Percentiles rank a stretch among this genome's conserved stretches.
phyloP scores from a whole-genome alignment of 2,888 invertebrate species.

The Scaeva pyrastri region DNA sequence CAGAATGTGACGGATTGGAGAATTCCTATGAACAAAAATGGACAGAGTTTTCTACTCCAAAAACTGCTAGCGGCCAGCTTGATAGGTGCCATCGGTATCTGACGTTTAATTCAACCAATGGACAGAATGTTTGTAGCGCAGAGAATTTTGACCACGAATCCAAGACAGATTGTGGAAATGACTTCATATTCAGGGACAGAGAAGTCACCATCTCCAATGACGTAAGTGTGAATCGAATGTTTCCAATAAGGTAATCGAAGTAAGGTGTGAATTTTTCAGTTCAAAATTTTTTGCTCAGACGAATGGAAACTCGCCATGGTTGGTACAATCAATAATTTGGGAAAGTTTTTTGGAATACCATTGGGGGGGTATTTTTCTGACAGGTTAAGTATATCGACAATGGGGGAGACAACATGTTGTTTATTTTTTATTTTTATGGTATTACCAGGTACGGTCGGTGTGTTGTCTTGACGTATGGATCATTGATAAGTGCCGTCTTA shows the following conservation, averaged over 20 bases:
- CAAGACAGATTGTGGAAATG: conserved; percentile 78
- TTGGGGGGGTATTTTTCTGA: conserved; percentile 88
- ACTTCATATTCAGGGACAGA: conserved; percentile 80
- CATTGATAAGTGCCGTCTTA: conserved; percentile 86
- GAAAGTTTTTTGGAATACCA: conserved; percentile 90
- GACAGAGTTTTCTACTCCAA: conserved; percentile 84
- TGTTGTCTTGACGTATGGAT: conserved; percentile 85
- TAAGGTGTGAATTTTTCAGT: conserved; percentile 74
- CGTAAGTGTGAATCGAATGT: conserved; percentile 74
- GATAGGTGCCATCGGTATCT: conserved; percentile 79
- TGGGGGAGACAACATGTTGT: too few species aligned
- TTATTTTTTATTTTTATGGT: too few species aligned
- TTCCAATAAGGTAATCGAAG: not conserved
- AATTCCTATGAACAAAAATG: conserved; percentile 84
- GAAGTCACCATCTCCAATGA: conserved; percentile 81
- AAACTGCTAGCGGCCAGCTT: conserved; percentile 75
- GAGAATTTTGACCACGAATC: conserved; percentile 81
- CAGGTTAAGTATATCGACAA: conserved; percentile 82
- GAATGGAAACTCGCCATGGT: conserved; percentile 89
- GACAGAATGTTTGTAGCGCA: conserved; percentile 81
- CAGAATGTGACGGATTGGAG: conserved; percentile 81
- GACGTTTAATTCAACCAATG: conserved; percentile 10
- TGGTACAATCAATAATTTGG: conserved; percentile 90
- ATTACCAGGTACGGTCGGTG: conserved; percentile 85
- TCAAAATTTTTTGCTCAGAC: conserved; percentile 80